Evolutionary conservation across 1,140 invertebrate genomes (phyloP).

Genomic region (Drosophila trapezifrons): DNA sequence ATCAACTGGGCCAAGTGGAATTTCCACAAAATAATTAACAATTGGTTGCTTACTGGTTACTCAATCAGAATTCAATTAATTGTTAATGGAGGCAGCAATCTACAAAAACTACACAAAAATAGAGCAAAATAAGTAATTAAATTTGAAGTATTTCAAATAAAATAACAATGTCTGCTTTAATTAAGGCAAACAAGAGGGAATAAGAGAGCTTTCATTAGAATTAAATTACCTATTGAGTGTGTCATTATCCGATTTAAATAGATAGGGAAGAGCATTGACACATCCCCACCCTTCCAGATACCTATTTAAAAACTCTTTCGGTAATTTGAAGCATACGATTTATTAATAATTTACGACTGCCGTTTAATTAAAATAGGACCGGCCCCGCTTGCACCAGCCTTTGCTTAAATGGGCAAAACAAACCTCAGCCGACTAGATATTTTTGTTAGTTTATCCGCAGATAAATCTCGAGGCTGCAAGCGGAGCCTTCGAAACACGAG

Average conservation of each 20-base stretch:
- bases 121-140: not conserved
- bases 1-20: not conserved
- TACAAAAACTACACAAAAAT: not conserved
- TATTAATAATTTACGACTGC: constrained; percentile 23
- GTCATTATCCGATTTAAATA: not conserved
- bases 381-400: constrained; percentile 16
- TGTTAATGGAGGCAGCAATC: not conserved
- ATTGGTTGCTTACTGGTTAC: not conserved
- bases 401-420: constrained; percentile 1
- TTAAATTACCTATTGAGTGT: not conserved
- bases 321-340: not conserved
- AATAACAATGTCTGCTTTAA: not conserved
- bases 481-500: constrained; percentile 11
- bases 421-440: constrained; percentile 35
- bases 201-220: not conserved
- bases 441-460: not conserved
- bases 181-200: not conserved
- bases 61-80: not conserved
- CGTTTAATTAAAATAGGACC: constrained; percentile 9
- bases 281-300: not conserved
- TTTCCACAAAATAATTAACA: constrained; percentile 4
- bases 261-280: not conserved
- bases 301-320: constrained; percentile 2
- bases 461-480: constrained; percentile 6
- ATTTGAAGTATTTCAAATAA: not conserved